phyloP scores from a whole-genome alignment of 2,113 vertebrate species.

The Microcebus ravelobensis region DNA sequence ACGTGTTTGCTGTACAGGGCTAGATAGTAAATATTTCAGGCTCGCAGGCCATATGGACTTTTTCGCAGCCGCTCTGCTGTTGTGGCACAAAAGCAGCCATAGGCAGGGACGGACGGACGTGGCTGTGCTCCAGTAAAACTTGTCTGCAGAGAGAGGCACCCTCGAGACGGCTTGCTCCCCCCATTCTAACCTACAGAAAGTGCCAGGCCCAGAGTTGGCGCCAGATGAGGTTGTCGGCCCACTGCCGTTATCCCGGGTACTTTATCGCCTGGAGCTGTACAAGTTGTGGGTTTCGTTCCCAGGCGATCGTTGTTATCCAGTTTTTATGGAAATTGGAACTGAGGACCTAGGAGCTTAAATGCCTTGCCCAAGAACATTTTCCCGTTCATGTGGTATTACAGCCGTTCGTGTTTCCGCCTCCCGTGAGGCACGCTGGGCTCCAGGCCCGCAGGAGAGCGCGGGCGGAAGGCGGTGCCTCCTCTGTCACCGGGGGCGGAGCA shows the following conservation, averaged over 20 bases:
- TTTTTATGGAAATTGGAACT: not conserved
- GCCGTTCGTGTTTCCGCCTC: not conserved
- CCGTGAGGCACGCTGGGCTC: not conserved
- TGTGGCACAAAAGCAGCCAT: not conserved
- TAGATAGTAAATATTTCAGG: not conserved
- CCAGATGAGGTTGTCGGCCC: not conserved
- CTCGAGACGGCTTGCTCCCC: not conserved
- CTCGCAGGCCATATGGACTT: not conserved
- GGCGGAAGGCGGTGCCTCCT: no score
- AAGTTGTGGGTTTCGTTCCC: not conserved
- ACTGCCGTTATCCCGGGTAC: not conserved
- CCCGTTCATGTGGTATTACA: not conserved
- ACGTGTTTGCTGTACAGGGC: not conserved
- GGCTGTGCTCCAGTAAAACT: not conserved
- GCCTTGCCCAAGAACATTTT: not conserved
- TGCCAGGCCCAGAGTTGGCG: not conserved
- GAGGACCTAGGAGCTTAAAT: not conserved
- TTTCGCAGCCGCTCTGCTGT: not conserved
- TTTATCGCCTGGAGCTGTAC: not conserved
- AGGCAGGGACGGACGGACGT: not conserved
- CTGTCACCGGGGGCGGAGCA: fast-evolving
- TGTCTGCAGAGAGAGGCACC: not conserved
- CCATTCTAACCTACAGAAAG: not conserved
- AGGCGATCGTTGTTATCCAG: not conserved
- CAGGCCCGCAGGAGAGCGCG: fast-evolving